phyloP scores from a whole-genome alignment of 2,888 invertebrate genomes.

The Vesta saturnalis region DNA sequence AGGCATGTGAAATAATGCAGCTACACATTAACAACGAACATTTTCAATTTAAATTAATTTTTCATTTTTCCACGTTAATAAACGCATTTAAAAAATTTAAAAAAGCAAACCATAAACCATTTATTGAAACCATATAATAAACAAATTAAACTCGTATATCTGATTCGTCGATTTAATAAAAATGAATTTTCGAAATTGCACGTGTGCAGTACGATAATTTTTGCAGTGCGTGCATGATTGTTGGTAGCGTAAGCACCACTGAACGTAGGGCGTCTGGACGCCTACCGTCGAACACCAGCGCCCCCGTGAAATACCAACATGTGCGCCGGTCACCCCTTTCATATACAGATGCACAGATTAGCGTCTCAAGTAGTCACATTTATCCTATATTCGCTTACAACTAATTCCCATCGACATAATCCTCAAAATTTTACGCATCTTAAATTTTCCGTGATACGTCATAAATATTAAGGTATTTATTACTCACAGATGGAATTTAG shows the following conservation, averaged over 20 bases:
- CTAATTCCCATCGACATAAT: not conserved
- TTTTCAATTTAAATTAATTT: slow-evolving; percentile 27
- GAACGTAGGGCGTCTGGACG: slow-evolving; percentile 46
- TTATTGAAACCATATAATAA: not conserved
- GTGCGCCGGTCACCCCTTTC: slow-evolving; percentile 46
- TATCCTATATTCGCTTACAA: not conserved
- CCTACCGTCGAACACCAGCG: slow-evolving; percentile 47
- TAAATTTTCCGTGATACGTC: no score
- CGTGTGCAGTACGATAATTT: slow-evolving; percentile 39
- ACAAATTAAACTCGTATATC: no score
- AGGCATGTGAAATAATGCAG: slow-evolving; percentile 23
- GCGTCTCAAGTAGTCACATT: slow-evolving; percentile 14
- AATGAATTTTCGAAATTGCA: slow-evolving; percentile 34
- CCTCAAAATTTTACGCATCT: no score
- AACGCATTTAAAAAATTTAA: not conserved
- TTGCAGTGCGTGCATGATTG: slow-evolving; percentile 46
- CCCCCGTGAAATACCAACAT: slow-evolving; percentile 43
- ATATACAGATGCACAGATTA: slow-evolving; percentile 47
- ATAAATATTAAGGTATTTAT: no score
- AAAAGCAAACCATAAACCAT: not conserved
- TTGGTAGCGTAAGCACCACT: slow-evolving; percentile 50
- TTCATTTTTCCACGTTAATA: slow-evolving; percentile 16
- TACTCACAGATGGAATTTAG: no score
- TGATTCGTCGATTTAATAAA: slow-evolving; percentile 18
- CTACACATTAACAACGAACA: slow-evolving; percentile 22